Base-by-base conservation (phyloP, 1,140 invertebrate genomes). In the Drosophila athabasca region DNA sequence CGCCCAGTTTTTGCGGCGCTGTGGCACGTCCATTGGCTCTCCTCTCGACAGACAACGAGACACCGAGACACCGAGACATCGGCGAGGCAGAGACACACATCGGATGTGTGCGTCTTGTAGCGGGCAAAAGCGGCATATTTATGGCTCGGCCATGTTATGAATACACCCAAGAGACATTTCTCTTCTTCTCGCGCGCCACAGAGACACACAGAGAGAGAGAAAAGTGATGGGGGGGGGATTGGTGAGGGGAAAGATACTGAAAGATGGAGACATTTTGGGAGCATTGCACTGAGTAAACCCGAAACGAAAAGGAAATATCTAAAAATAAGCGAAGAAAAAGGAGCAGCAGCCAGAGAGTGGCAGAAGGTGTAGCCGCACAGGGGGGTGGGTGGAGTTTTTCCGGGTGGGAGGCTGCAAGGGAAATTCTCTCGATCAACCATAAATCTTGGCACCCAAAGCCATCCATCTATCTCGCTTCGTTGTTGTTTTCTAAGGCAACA, bases 371-470 rank as follows among this genome's bases (percentile, higher is more conserved):
- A 52, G 24, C 31, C 31, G 3, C 9, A 35, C 3, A 35, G 17
- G 1, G 11, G 44, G 17, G 17, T 19, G 11, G 44, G 49, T 31
- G 48, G 45, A 58, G 45, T 54, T 48, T 53, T 19, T 50, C 15
- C n/a, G 61, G 62, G 31, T 52, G 60, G 17, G 17, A 19, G 17
- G 17, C 17, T 19, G 74, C 71, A 87, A 70, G 87, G 82, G 53
- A 88, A 90, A 90, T 90, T 90, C 88, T 90, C 88, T 88, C 84
- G 88, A 90, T 90, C 88, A 85, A 90, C 68, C 76, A 90, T 90
- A 90, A 90, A 90, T 90, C 88, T 90, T 90, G 87, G 88, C 88
- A 83, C 76, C 79, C 88, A 76, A 72, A 79, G 82, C 74, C 79
- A 90, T 90, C 88, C 83, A 90, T 90, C 88, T 90, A 88, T 88